Percentiles rank a stretch among this genome's conserved stretches.
phyloP scores from a whole-genome alignment of 1,140 invertebrate genomes.

The Cyclina sinensis region DNA sequence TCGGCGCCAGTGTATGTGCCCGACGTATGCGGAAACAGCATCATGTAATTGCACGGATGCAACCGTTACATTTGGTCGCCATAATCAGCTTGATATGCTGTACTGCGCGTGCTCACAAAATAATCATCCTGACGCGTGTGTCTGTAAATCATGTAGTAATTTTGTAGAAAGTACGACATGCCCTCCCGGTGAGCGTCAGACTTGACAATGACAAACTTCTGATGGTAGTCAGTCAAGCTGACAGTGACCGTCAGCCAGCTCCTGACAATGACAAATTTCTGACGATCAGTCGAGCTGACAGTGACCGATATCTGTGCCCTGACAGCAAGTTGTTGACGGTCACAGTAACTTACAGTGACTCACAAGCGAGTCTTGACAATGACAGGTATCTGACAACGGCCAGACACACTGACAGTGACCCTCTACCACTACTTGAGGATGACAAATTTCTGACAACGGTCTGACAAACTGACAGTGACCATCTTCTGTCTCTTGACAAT shows the following conservation, averaged over 20 bases:
- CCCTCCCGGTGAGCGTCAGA: background rate
- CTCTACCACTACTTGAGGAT: background rate
- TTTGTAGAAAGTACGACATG: background rate
- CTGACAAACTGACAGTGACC: constrained; percentile 31
- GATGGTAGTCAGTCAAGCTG: background rate
- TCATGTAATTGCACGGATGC: background rate
- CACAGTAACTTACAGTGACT: background rate
- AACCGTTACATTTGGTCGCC: constrained; percentile 3
- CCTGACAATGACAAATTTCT: background rate
- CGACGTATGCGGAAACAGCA: background rate
- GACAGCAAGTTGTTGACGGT: background rate
- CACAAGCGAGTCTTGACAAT: background rate
- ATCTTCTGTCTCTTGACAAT: background rate
- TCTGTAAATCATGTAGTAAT: background rate
- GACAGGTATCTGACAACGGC: background rate
- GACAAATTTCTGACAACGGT: background rate
- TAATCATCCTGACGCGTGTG: background rate
- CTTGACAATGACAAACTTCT: constrained; percentile 20
- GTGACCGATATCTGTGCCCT: background rate
- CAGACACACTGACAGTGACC: constrained; percentile 13
- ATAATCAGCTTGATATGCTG: background rate
- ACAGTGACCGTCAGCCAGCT: constrained; percentile 15
- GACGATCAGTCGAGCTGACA: constrained; percentile 14
- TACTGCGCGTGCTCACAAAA: constrained; percentile 15
- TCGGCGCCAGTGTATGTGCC: constrained; percentile 1